Conservation (phyloP, 2,797 vertebrate genomes). For the Babyrousa celebensis region DNA sequence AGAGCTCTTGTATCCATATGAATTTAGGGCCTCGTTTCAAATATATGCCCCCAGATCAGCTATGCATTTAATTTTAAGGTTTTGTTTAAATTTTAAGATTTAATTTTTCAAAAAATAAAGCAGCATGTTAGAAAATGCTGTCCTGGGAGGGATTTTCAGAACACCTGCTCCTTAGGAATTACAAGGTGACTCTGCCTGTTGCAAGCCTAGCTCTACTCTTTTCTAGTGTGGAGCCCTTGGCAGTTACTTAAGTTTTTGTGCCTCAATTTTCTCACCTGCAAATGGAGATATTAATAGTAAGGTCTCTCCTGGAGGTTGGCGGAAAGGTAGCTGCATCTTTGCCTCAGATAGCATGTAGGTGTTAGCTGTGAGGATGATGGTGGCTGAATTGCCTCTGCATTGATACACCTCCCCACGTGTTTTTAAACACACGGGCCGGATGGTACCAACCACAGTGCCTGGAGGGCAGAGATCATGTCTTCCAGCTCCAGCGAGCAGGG, state of each 20-base stretch:
- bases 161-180: too few relatives aligned
- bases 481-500: too few relatives aligned
- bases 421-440: background rate
- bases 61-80: background rate
- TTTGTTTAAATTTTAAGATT: background rate
- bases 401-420: background rate
- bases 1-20: background rate
- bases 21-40: background rate
- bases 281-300: too few relatives aligned
- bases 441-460: background rate
- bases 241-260: background rate
- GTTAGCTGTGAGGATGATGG: rapidly evolving
- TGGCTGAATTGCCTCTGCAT: background rate
- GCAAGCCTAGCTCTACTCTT: background rate
- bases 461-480: rapidly evolving
- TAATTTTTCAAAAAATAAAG: too few relatives aligned
- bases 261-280: too few relatives aligned
- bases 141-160: background rate
- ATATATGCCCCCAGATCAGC: background rate
- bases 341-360: background rate
- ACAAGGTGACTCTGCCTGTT: rapidly evolving
- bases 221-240: background rate
- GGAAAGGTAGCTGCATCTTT: rapidly evolving
- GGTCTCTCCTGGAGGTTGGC: background rate
- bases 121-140: background rate